Base-by-base conservation (phyloP, 1,140 invertebrate species). In the Drosophila repletoides region DNA sequence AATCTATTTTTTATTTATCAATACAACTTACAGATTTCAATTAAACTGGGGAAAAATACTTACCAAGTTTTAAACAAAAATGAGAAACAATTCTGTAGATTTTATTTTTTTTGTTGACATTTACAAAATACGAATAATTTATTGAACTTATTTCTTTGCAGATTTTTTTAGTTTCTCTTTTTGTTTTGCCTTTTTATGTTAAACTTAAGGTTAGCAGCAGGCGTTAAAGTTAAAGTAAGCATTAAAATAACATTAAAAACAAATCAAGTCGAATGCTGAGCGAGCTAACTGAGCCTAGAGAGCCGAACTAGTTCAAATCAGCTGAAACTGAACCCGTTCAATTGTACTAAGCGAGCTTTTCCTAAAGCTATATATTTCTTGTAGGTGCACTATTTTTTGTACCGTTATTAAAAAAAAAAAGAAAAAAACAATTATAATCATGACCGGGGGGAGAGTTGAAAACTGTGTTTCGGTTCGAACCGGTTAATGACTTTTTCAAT, bases 171-270 rank as follows among this genome's bases (percentile, higher is more conserved):
- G n/a, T n/a, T n/a, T n/a, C n/a, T n/a, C n/a, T 36, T 51, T 14
- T 66, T 43, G 17, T n/a, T 36, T 73, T 60, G 46, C 26, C 43
- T 29, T 61, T 3, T 53, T 38, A 12, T 46, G 21, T 70, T 29
- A 10, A 10, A 31, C 76, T 76, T 83, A 83, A 63, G 46, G 64
- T 83, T 76, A 83, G 73, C 73, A 77, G 69, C n/a, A 53, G 51
- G 68, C 64, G 34, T 71, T 79, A 66, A 79, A 79, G 70, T 83
- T 79, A 79, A 79, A 79, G 49, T 83, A 84, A 76, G 48, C 60
- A 83, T 84, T 84, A 71, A 71, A 83, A 56, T 79, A 83, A 83
- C 73, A 83, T 84, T 84, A 81, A 72, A 68, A 81, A 77, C 77
- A 77, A 73, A 81, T 70, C 64, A 59, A 77, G 60, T 72, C 48